Evolutionary conservation across 1,140 invertebrate genomes (phyloP).

Genomic region (Listronotus oregonensis): DNA sequence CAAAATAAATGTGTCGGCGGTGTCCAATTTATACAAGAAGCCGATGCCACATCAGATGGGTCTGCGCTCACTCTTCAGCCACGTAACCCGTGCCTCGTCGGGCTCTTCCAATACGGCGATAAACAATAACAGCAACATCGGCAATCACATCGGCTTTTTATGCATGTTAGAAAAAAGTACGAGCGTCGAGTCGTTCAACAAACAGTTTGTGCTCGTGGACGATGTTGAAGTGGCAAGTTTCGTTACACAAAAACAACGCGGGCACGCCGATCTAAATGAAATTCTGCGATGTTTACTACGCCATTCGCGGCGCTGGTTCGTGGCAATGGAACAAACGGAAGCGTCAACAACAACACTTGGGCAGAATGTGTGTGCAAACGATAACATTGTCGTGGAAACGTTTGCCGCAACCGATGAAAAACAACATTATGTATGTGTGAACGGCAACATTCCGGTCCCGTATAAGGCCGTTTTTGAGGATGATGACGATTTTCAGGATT

Average conservation of each 20-base stretch:
- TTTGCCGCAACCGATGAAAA: neutral
- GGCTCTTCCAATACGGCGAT: constrained; percentile 5
- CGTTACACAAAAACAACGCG: constrained; percentile 3
- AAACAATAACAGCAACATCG: constrained; percentile 7
- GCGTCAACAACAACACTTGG: neutral
- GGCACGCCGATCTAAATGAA: constrained; percentile 4
- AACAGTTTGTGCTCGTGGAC: constrained; percentile 6
- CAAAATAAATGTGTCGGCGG: too few relatives aligned
- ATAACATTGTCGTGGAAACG: constrained; percentile 7
- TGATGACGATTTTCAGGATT: constrained; percentile 4
- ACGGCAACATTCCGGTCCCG: constrained; percentile 4
- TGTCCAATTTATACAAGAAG: too few relatives aligned
- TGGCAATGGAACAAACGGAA: neutral
- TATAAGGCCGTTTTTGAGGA: constrained; percentile 4
- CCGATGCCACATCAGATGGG: too few relatives aligned
- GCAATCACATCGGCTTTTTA: constrained; percentile 3
- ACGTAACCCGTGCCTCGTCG: neutral
- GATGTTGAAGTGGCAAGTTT: constrained; percentile 6
- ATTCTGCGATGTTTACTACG: neutral
- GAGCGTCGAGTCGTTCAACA: constrained; percentile 5
- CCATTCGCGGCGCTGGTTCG: constrained; percentile 8
- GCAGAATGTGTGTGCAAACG: neutral
- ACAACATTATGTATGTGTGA: constrained; percentile 10
- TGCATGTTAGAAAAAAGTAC: constrained; percentile 8
- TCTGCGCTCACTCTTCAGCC: too few relatives aligned